Conservation (phyloP, 2,113 vertebrate species). For the Myrmophylax atrothorax region DNA sequence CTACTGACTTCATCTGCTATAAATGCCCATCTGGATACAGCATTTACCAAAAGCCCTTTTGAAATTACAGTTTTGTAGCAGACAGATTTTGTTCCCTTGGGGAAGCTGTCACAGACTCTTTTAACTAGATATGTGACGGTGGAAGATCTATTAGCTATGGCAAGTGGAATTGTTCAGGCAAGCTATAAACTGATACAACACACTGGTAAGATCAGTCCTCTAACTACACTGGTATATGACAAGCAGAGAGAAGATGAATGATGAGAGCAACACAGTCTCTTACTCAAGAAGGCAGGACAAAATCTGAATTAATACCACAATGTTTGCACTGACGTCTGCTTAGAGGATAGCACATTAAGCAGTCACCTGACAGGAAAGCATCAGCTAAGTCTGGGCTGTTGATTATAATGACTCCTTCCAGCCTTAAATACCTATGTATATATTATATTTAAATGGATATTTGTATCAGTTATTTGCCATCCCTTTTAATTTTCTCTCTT, state of each 20-base stretch:
- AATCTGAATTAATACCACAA: neutral
- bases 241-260: neutral
- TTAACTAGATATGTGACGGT: neutral
- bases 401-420: neutral
- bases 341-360: neutral
- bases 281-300: neutral
- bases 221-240: neutral
- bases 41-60: slow-evolving; percentile 2
- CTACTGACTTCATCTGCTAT: slow-evolving; percentile 1
- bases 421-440: neutral
- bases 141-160: slow-evolving; percentile 43
- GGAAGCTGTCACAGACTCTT: neutral
- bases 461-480: neutral
- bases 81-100: slow-evolving; percentile 20
- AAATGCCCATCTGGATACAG: neutral
- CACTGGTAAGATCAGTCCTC: neutral
- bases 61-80: neutral
- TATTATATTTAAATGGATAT: neutral
- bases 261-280: neutral
- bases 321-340: neutral
- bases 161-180: slow-evolving; percentile 19
- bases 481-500: neutral
- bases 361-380: neutral
- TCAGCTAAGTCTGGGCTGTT: neutral
- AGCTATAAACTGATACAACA: neutral